These are phyloP conservation scores for Linnaemya vulpina DNA, from an alignment of 2,888 invertebrate genomes.

Conservation along the genomic window DNA sequence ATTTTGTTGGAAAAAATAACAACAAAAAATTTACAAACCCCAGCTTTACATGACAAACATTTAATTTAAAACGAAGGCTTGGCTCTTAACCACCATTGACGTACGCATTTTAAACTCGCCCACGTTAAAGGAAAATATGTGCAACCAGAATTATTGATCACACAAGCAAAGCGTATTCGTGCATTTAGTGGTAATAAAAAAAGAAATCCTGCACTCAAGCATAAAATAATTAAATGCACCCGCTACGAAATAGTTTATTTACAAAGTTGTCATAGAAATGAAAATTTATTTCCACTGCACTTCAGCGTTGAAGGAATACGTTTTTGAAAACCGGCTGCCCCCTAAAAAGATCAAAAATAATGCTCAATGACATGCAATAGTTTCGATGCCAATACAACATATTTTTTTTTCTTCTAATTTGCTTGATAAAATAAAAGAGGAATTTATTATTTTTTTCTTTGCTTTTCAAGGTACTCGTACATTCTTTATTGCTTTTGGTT, in stretches of 20 bases:
- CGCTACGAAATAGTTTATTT: background rate
- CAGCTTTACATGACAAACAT: background rate
- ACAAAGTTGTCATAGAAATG: constrained; percentile 58
- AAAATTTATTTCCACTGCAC: constrained; percentile 23
- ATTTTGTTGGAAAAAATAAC: background rate
- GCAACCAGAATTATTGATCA: too few relatives aligned
- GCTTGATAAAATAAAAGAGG: background rate
- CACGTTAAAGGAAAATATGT: background rate
- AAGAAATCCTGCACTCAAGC: constrained; percentile 44
- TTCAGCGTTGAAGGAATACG: background rate
- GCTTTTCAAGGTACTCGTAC: constrained; percentile 27
- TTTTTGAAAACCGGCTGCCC: constrained; percentile 17
- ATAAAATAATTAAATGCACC: constrained; percentile 54
- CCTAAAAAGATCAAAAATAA: constrained; percentile 34
- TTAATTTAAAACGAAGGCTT: constrained; percentile 2
- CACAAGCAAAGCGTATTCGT: background rate
- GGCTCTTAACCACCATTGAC: constrained; percentile 39
- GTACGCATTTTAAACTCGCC: background rate
- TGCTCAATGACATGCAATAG: constrained; percentile 42
- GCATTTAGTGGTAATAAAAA: background rate
- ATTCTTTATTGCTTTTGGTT: background rate
- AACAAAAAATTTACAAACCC: too few relatives aligned
- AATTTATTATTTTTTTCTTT: background rate
- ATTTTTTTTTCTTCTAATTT: constrained; percentile 30
- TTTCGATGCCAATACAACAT: constrained; percentile 1